A percentile compares a stretch with the other conserved stretches of the same genome.
Evolutionary conservation across 2,888 invertebrate species (phyloP).

Genomic region (Brachyptera putata): DNA sequence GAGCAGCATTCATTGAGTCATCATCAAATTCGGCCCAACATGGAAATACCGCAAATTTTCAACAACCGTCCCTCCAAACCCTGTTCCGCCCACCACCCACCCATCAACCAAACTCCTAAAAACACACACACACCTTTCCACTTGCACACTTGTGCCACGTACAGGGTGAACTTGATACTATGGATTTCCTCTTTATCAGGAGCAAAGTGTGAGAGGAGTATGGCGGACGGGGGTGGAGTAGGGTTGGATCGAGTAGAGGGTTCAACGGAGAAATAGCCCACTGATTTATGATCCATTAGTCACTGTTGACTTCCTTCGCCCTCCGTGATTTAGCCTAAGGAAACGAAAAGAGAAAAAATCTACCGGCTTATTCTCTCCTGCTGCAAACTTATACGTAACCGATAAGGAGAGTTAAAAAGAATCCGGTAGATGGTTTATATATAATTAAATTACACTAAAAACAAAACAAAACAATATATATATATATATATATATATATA

Average conservation of each 20-base stretch:
- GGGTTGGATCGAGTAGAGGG: neutral
- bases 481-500: too few species aligned
- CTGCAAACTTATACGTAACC: conserved; percentile 9
- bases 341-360: conserved; percentile 17
- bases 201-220: neutral
- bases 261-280: neutral
- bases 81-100: too few species aligned
- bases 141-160: too few species aligned
- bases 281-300: conserved; percentile 31
- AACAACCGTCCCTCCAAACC: too few species aligned
- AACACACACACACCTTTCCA: too few species aligned
- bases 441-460: too few species aligned
- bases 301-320: conserved; percentile 27
- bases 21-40: too few species aligned
- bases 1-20: too few species aligned
- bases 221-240: neutral
- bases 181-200: conserved; percentile 11
- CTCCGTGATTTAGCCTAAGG: conserved; percentile 28
- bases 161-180: neutral
- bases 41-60: too few species aligned
- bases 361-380: neutral
- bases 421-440: too few species aligned
- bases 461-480: too few species aligned
- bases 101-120: too few species aligned
- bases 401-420: neutral